A percentile compares a stretch with the other conserved stretches of the same genome.
These are phyloP conservation scores for Struthio camelus DNA, from an alignment of 2,113 vertebrate species.

Conservation along the genomic window DNA sequence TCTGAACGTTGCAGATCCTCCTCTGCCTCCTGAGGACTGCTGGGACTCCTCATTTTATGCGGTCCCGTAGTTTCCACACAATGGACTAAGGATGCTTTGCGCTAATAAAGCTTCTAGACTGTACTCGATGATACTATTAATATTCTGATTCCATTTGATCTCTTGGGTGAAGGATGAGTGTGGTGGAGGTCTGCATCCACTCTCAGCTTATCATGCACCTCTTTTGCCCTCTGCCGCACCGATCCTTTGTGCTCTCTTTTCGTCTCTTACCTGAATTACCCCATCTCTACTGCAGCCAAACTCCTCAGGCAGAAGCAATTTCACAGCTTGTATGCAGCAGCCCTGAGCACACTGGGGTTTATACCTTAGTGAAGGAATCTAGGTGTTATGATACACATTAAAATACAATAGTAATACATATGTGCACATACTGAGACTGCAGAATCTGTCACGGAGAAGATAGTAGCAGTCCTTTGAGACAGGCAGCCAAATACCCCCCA, in stretches of 20 bases:
- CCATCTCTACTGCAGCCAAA: not conserved
- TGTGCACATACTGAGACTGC: not conserved
- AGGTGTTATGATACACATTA: not conserved
- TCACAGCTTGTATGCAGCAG: not conserved
- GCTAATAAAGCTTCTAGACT: not conserved
- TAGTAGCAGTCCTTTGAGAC: not conserved
- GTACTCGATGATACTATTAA: not conserved
- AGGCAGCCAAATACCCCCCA: not conserved
- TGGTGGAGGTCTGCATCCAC: not conserved
- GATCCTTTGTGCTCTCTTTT: not conserved
- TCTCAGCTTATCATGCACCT: not conserved
- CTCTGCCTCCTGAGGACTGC: not conserved
- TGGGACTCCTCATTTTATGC: not conserved
- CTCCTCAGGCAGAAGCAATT: not conserved
- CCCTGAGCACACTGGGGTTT: not conserved
- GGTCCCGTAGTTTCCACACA: not conserved
- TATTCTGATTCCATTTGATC: not conserved
- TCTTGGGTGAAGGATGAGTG: not conserved
- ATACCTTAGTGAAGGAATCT: not conserved
- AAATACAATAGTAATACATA: not conserved
- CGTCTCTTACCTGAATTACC: not conserved
- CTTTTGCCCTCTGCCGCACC: no score
- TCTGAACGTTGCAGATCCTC: not conserved
- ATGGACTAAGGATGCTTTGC: fast-evolving
- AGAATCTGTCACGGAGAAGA: not conserved